Evolutionary conservation across 2,888 invertebrate genomes (phyloP).

Genomic region (Drepana falcataria): DNA sequence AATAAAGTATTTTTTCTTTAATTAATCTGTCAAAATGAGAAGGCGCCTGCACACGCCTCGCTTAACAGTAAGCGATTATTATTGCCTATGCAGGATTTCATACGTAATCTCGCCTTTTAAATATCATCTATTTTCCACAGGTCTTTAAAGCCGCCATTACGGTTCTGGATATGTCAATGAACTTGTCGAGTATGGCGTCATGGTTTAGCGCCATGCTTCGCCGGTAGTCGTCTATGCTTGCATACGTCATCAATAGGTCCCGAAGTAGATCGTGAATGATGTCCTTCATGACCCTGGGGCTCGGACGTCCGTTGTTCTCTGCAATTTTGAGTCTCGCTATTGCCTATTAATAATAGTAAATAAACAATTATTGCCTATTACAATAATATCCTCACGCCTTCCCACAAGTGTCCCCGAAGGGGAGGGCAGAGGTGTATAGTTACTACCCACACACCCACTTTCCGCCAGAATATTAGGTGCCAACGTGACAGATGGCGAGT

Average conservation of each 20-base stretch:
- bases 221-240: slow-evolving; percentile 28
- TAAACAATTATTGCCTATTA: not conserved
- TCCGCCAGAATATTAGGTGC: no score
- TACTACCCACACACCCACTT: no score
- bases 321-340: slow-evolving; percentile 25
- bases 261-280: slow-evolving; percentile 28
- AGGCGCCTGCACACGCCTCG: no score
- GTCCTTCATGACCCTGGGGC: slow-evolving; percentile 24
- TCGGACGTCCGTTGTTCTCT: slow-evolving; percentile 32
- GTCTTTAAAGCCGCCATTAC: slow-evolving; percentile 37
- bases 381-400: no score
- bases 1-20: no score
- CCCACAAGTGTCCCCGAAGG: no score
- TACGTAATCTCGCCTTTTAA: no score
- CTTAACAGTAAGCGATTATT: no score
- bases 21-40: no score
- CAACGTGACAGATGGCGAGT: no score
- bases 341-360: slow-evolving; percentile 27
- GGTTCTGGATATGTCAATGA: slow-evolving; percentile 30
- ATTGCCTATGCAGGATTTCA: no score
- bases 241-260: slow-evolving; percentile 41
- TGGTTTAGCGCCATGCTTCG: slow-evolving; percentile 14
- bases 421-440: no score
- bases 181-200: slow-evolving; percentile 31
- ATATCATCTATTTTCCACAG: slow-evolving; percentile 31